Evolutionary conservation across 2,888 invertebrate species (phyloP).

Genomic region (Linnaemya tessellans): DNA sequence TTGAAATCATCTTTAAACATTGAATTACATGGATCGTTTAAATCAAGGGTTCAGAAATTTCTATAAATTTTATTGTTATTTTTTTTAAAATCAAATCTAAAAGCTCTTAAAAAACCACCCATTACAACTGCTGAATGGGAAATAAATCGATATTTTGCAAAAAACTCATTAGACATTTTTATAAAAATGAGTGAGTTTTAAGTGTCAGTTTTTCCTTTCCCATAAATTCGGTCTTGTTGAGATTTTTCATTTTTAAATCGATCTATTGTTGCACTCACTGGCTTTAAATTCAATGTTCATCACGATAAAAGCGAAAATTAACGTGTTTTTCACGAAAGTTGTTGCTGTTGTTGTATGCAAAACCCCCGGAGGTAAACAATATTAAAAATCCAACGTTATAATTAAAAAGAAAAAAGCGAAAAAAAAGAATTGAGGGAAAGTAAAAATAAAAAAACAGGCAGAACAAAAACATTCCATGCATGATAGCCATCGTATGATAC

Average conservation of each 20-base stretch:
- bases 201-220: too few species aligned
- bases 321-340: constrained; percentile 21
- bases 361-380: constrained; percentile 19
- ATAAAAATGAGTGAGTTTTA: too few species aligned
- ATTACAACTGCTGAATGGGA: too few species aligned
- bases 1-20: too few species aligned
- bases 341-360: constrained; percentile 21
- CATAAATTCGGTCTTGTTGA: background rate
- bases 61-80: too few species aligned
- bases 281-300: constrained; percentile 27
- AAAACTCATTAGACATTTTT: too few species aligned
- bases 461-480: constrained; percentile 23
- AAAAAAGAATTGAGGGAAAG: background rate
- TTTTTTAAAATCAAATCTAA: too few species aligned
- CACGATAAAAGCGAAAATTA: constrained; percentile 10
- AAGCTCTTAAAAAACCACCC: too few species aligned
- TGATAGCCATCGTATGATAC: constrained; percentile 28
- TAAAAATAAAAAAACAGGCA: too few species aligned
- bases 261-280: background rate
- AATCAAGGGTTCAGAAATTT: too few species aligned
- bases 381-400: constrained; percentile 59
- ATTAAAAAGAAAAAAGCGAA: constrained; percentile 36
- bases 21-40: too few species aligned
- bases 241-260: background rate
- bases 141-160: too few species aligned